phyloP scores from a whole-genome alignment of 2,113 vertebrate genomes.

The Callorhinus ursinus region DNA sequence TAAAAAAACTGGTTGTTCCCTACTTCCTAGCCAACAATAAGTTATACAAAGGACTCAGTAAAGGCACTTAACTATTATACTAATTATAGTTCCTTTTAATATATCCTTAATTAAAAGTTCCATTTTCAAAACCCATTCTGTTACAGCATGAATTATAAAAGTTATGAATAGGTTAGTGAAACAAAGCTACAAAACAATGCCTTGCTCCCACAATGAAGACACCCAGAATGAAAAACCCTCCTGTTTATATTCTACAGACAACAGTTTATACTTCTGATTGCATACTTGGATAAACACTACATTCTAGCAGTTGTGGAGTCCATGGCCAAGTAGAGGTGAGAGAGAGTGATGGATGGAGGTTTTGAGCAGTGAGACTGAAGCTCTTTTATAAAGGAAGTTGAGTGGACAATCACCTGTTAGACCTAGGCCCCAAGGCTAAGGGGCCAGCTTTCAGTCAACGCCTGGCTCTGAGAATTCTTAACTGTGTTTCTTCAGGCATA shows the following conservation, averaged over 20 bases:
- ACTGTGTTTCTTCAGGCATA: neutral
- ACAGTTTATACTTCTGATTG: neutral
- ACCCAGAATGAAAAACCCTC: neutral
- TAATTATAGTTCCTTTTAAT: slow-evolving; percentile 52
- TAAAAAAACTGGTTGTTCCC: neutral
- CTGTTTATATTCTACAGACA: neutral
- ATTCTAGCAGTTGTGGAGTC: neutral
- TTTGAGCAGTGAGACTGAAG: neutral
- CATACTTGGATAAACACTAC: neutral
- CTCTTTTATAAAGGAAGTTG: neutral
- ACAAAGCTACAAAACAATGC: neutral
- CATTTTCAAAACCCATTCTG: neutral
- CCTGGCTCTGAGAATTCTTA: neutral
- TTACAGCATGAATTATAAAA: neutral
- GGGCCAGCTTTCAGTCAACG: neutral
- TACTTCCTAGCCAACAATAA: slow-evolving; percentile 46
- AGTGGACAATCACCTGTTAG: neutral
- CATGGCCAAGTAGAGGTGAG: neutral
- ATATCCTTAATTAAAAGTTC: slow-evolving; percentile 8
- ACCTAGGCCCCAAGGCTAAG: neutral
- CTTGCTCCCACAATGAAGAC: neutral
- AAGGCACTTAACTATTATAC: neutral
- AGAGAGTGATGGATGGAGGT: accelerated
- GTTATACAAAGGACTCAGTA: neutral
- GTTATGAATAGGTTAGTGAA: neutral